Evolutionary conservation across 1,140 invertebrate species (phyloP), one percentile per base, ranked within the genome.

Genomic region (Stegodyphus dumicola): DNA sequence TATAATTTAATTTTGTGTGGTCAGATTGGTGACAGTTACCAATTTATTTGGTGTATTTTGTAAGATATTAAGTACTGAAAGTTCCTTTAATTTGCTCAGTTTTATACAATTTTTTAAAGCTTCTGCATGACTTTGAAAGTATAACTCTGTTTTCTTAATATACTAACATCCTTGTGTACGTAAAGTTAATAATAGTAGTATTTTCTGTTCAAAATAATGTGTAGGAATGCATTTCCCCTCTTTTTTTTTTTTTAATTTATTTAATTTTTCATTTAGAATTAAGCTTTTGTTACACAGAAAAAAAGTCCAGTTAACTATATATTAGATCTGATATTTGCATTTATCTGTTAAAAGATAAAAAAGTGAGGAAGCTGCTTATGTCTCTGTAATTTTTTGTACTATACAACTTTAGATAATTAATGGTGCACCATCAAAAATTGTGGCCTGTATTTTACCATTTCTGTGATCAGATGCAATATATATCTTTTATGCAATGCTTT

Each of bases 61-160:
- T 83, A 83, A 54, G 74, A 56, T 83, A 15, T 52, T 54, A 33
- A 49, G 71, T 49, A n/a, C 18, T 74, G 69, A 18, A 83, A 83
- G 79, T 83, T 83, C 79, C 79, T 83, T 83, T 83, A 51, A 52
- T 17, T 60, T 83, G 69, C 70, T 75, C 71, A 74, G 56, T 54
- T 66, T 83, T 54, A 60, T 73, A 18, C 6, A 33, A 74, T 5
- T 83, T 83, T 13, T n/a, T 80, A 33, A 15, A 69, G 69, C 66
- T 56, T 33, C 56, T 33, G 13, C 18, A 74, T 3, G 49, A 71
- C 48, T 49, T 7, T 48, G 65, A 11, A 48, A 65, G 65, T 52
- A 18, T 83, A 51, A 74, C 49, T 54, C n/a, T 49, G 70, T 52
- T 74, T 83, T n/a, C n/a, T n/a, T 83, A 74, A 56, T 60, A 66